phyloP scores from a whole-genome alignment of 2,113 vertebrate species.

The Pangasianodon hypophthalmus region DNA sequence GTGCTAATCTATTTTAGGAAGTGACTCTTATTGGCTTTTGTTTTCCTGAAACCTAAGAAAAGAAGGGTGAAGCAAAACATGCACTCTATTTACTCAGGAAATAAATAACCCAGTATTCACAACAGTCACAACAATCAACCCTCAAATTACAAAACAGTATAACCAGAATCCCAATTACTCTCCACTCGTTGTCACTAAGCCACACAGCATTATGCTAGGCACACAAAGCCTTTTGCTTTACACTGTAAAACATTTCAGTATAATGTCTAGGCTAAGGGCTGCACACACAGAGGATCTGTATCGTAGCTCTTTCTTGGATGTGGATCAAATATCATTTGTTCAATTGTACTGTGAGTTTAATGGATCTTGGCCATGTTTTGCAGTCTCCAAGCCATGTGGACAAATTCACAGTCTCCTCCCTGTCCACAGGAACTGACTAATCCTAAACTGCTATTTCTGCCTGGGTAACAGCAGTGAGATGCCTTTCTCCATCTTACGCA shows the following conservation, averaged over 20 bases:
- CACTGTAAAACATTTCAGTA: neutral
- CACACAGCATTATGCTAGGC: neutral
- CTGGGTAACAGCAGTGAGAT: neutral
- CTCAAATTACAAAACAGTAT: constrained; percentile 3
- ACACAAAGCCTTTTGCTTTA: neutral
- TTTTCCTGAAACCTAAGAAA: neutral
- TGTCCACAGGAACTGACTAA: constrained; percentile 28
- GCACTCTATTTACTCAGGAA: neutral
- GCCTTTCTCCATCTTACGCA: neutral
- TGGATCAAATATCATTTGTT: neutral
- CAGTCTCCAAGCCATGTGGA: neutral
- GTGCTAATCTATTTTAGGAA: neutral
- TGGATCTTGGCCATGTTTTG: neutral
- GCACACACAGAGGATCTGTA: neutral
- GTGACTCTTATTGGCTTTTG: constrained; percentile 9
- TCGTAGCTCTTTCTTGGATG: neutral
- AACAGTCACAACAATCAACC: neutral
- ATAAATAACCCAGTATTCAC: constrained; percentile 7
- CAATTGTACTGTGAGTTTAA: neutral
- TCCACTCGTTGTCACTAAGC: neutral
- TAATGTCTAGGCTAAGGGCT: neutral
- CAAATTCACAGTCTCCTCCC: neutral
- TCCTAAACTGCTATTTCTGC: constrained; percentile 9
- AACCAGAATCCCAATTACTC: neutral
- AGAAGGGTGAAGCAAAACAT: neutral